phyloP scores from a whole-genome alignment of 2,797 vertebrate species.

The Anableps anableps region DNA sequence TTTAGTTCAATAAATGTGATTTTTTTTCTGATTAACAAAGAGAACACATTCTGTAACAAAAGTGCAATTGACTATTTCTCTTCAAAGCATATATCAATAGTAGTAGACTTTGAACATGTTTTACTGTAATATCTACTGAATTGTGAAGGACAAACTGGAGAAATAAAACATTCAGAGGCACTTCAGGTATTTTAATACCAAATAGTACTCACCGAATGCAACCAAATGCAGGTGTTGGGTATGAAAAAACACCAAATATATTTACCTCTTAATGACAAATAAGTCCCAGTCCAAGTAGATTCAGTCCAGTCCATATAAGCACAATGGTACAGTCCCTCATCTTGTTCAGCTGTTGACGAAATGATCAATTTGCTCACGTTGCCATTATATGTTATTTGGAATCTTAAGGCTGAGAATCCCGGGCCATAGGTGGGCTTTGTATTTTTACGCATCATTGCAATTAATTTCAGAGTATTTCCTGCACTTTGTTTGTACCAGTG shows the following conservation, averaged over 20 bases:
- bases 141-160: no score
- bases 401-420: background rate
- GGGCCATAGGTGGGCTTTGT: rapidly evolving
- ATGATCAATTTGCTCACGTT: constrained; percentile 17
- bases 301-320: rapidly evolving
- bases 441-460: rapidly evolving
- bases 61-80: no score
- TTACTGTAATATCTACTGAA: no score
- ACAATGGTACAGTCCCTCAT: constrained; percentile 52
- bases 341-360: background rate
- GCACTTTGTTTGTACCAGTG: constrained; percentile 39
- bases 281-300: background rate
- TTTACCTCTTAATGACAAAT: constrained; percentile 34
- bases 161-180: no score
- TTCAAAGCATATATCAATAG: no score
- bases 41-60: no score
- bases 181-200: no score
- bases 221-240: background rate
- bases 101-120: no score
- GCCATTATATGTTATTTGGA: rapidly evolving
- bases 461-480: background rate
- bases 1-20: background rate
- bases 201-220: no score
- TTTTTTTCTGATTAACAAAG: background rate
- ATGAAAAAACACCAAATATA: background rate